phyloP scores from a whole-genome alignment of 2,888 invertebrate species.

The Macrosiphum euphorbiae region DNA sequence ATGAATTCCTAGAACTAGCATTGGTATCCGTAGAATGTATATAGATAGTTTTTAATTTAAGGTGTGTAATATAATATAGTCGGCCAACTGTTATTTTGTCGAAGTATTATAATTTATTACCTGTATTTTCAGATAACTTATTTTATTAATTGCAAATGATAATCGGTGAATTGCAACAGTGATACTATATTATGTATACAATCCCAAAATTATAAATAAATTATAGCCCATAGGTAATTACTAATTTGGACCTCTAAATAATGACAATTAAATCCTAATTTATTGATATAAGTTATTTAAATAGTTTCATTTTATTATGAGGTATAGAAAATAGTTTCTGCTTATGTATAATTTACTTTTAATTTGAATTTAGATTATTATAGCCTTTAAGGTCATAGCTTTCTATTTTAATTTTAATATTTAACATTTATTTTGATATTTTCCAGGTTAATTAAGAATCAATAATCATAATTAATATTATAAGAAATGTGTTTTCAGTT shows the following conservation, averaged over 20 bases:
- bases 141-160: neutral
- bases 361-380: neutral
- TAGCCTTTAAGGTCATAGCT: too few species aligned
- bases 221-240: neutral
- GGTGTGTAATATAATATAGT: neutral
- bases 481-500: neutral
- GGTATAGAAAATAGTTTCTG: neutral
- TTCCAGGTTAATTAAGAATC: neutral
- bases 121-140: neutral
- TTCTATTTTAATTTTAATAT: too few species aligned
- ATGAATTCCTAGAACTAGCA: neutral
- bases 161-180: neutral
- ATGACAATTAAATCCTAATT: neutral
- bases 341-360: neutral
- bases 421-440: neutral
- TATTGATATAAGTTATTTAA: neutral
- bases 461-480: too few species aligned
- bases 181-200: neutral
- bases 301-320: neutral
- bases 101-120: neutral
- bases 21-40: neutral
- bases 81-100: neutral
- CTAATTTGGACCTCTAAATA: neutral
- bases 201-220: neutral
- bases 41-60: neutral